Base-by-base conservation (phyloP, 2,113 vertebrate species). In the Aldabrachelys gigantea region DNA sequence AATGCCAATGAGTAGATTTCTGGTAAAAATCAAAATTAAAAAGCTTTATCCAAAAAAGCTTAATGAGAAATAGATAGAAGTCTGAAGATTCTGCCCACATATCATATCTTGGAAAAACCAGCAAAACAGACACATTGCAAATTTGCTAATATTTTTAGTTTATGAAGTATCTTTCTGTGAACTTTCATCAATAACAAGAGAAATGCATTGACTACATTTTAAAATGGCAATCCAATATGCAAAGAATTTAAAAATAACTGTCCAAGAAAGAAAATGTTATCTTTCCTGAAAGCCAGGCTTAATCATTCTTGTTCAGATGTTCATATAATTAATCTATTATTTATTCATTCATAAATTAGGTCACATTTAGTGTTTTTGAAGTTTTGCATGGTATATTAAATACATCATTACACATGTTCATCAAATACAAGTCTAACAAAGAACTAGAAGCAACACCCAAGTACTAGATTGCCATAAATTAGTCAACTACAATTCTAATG, bases 1-100 rank as follows among this genome's bases (percentile, higher is more conserved):
- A 97, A 95, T 96, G 91, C 94, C 93, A 94, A 97, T 95, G 95
- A 97, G 91, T 91, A 85, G 95, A 95, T 96, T 97, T 89, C 93
- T 96, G 92, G 91, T 95, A 92, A 95, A 95, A 96, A 97, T 80
- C 91, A 96, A 96, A 97, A 96, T 94, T 62, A 62, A 62, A 62
- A 96, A 94, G 91, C 93, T 95, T 96, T 83, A 94, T 90, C 92
- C 96, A 89, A 96, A 94, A 94, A 97, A 95, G 90, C 25, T 95
- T 97, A 97, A 97, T 97, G 94, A 96, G 93, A 94, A 97, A 96
- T 95, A 90, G 89, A 89, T 96, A 47, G 95, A 49, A 96, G 80
- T 69, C 95, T 85, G 89, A 96, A 95, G 59, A 85, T 90, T 94
- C 69, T 1, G 27, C 31, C 56, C 84, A 69, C 38, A 91, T 91